phyloP scores from a whole-genome alignment of 2,888 invertebrate species.

The Lordiphosa fenestrarum region DNA sequence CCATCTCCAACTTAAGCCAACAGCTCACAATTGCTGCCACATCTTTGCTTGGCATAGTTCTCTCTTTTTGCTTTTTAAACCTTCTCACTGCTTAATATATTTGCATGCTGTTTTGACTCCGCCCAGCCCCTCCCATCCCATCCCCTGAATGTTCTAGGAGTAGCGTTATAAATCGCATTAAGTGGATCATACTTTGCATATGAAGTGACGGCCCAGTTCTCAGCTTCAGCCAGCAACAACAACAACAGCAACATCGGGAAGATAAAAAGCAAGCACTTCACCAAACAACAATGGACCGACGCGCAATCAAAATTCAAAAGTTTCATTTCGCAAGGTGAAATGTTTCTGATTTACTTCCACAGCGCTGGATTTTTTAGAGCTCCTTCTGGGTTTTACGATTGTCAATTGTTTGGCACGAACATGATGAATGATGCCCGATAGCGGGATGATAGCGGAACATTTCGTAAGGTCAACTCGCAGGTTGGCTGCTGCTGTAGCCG shows the following conservation, averaged over 20 bases:
- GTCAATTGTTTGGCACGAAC: constrained; percentile 71
- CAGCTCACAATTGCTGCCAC: constrained; percentile 25
- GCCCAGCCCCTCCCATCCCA: not conserved
- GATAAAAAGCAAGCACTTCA: constrained; percentile 60
- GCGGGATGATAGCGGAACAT: constrained; percentile 56
- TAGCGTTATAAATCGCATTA: constrained; percentile 73
- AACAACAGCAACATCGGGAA: constrained; percentile 1
- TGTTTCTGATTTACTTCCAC: constrained; percentile 20
- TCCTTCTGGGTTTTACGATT: constrained; percentile 40
- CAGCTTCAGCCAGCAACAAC: constrained; percentile 1
- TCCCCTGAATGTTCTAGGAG: constrained; percentile 8
- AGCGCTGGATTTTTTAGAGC: constrained; percentile 8
- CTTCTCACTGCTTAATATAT: constrained; percentile 48
- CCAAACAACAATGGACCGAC: constrained; percentile 18
- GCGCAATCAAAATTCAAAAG: constrained; percentile 73
- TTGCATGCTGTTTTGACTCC: constrained; percentile 39
- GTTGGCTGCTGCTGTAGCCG: constrained; percentile 6
- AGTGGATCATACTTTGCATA: constrained; percentile 77
- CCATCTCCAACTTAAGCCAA: constrained; percentile 1
- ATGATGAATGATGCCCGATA: constrained; percentile 72
- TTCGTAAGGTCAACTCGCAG: constrained; percentile 13
- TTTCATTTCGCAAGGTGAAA: constrained; percentile 66
- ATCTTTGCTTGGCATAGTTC: constrained; percentile 7
- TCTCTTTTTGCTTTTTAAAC: constrained; percentile 5
- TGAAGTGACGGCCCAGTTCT: constrained; percentile 50